Conservation (phyloP, 2,113 vertebrate species). For the Heliornis fulica region DNA sequence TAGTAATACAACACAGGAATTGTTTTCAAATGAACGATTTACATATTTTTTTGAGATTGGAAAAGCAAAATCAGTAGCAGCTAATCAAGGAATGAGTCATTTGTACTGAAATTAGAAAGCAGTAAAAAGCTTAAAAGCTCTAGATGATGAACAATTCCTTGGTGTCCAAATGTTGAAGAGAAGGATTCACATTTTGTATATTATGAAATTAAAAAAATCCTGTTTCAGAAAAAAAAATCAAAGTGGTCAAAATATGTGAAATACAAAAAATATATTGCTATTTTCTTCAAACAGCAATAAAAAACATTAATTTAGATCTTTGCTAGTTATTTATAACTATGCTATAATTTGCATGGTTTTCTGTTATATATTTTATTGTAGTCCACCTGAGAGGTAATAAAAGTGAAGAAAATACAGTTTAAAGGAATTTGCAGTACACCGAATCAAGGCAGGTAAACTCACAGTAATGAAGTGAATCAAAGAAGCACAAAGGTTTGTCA, state of each 20-base stretch:
- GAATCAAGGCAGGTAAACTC: constrained; percentile 7
- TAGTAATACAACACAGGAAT: not conserved
- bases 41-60: not conserved
- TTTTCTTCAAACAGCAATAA: not conserved
- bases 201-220: constrained; percentile 4
- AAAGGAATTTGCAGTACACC: constrained; percentile 45
- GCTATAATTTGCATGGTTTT: not conserved
- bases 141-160: not conserved
- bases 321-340: not conserved
- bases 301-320: constrained; percentile 11
- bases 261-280: constrained; percentile 39
- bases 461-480: constrained; percentile 1
- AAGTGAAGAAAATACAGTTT: constrained; percentile 39
- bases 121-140: not conserved
- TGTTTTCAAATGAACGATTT: not conserved
- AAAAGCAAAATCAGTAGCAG: not conserved
- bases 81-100: not conserved
- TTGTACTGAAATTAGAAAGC: not conserved
- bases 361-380: not conserved
- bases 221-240: constrained; percentile 53
- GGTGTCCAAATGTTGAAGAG: not conserved
- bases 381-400: constrained; percentile 41
- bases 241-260: constrained; percentile 21
- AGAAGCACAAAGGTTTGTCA: constrained; percentile 46
- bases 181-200: not conserved